A percentile compares a stretch with the other conserved stretches of the same genome.
These are phyloP conservation scores for Petrocephalus zakoni DNA, from an alignment of 2,113 vertebrate genomes.

Conservation along the genomic window DNA sequence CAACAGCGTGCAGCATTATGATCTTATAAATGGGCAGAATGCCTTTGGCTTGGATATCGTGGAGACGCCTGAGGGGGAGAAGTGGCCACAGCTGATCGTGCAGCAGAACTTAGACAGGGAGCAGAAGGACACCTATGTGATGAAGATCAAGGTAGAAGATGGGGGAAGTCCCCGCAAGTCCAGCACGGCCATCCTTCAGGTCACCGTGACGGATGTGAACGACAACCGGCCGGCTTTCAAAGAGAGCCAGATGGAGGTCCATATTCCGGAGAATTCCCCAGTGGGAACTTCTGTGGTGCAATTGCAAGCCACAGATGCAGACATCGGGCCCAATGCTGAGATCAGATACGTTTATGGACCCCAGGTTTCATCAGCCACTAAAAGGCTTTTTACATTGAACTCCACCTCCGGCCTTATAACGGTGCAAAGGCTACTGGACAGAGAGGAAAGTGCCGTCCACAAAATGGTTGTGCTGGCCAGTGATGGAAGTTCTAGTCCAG, in stretches of 20 bases:
- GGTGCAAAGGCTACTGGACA: conserved; percentile 88
- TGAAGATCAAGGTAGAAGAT: conserved; percentile 99
- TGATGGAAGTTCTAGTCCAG: conserved; percentile 93
- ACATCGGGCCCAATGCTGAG: conserved; percentile 92
- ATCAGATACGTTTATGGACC: conserved; percentile 93
- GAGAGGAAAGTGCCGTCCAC: conserved; percentile 93
- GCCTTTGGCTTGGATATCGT: conserved; percentile 97
- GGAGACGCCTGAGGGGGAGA: conserved; percentile 96
- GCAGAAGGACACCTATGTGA: conserved; percentile 97
- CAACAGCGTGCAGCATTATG: conserved; percentile 95
- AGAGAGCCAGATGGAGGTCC: conserved; percentile 91
- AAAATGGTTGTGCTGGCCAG: conserved; percentile 94
- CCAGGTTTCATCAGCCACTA: conserved; percentile 86
- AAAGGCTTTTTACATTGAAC: conserved; percentile 95
- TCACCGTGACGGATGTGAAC: conserved; percentile 96
- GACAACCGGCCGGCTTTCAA: conserved; percentile 96
- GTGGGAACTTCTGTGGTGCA: conserved; percentile 91
- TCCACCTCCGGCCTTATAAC: conserved; percentile 89
- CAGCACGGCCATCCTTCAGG: conserved; percentile 97
- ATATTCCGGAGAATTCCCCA: conserved; percentile 89
- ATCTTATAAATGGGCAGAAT: conserved; percentile 90
- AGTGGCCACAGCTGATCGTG: conserved; percentile 98
- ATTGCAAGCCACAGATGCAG: conserved; percentile 93
- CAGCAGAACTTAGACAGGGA: conserved; percentile 97
- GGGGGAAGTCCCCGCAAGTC: conserved; percentile 94